These are phyloP conservation scores for Temnothorax nylanderi DNA, from an alignment of 1,140 invertebrate species.

Conservation along the genomic window DNA sequence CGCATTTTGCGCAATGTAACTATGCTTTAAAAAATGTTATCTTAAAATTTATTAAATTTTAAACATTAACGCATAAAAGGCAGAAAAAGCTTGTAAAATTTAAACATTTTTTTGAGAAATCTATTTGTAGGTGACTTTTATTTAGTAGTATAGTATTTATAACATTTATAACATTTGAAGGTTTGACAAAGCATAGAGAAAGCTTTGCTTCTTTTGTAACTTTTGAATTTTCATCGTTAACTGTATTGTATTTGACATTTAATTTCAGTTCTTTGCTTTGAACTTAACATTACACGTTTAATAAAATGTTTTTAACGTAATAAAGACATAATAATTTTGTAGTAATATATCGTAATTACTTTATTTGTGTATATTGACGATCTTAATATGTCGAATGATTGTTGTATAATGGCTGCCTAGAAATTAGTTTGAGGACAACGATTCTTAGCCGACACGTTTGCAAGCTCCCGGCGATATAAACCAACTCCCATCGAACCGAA, in stretches of 20 bases:
- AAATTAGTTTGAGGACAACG: slow-evolving; percentile 32
- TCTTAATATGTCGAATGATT: not conserved
- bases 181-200: not conserved
- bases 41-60: too few relatives aligned
- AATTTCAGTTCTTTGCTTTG: not conserved
- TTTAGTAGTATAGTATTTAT: too few relatives aligned
- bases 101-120: too few relatives aligned
- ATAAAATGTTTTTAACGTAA: not conserved
- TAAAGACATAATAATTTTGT: not conserved
- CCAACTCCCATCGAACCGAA: slow-evolving; percentile 29
- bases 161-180: too few relatives aligned
- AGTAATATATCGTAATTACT: not conserved
- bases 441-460: not conserved
- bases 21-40: too few relatives aligned
- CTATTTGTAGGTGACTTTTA: too few relatives aligned
- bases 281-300: not conserved
- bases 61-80: too few relatives aligned
- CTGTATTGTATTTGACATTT: not conserved
- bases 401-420: not conserved
- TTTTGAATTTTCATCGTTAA: too few relatives aligned
- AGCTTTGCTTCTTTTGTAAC: not conserved
- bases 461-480: not conserved
- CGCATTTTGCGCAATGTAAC: too few relatives aligned
- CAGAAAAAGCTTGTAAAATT: too few relatives aligned
- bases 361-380: not conserved